Evolutionary conservation across 2,797 vertebrate species (phyloP).

Genomic region (Pantherophis alleghaniensis): DNA sequence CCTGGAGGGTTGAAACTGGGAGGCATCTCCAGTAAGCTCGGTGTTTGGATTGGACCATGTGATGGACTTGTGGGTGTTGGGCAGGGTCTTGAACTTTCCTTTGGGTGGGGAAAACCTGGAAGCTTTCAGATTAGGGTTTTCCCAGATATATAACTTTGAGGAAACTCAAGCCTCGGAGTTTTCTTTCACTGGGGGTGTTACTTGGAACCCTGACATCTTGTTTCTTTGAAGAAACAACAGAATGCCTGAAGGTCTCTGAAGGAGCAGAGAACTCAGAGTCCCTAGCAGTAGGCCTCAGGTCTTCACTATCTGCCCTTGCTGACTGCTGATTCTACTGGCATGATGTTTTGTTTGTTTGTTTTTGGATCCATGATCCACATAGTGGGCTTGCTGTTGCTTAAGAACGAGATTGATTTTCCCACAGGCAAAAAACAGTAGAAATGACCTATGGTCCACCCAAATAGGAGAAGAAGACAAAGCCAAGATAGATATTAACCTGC

Average conservation of each 20-base stretch:
- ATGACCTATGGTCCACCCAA: background rate
- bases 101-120: too few relatives aligned
- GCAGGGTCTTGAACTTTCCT: too few relatives aligned
- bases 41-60: too few relatives aligned
- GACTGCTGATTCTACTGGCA: background rate
- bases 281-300: background rate
- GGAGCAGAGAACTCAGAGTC: background rate
- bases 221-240: background rate
- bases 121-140: too few relatives aligned
- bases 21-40: too few relatives aligned
- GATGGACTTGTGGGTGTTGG: too few relatives aligned
- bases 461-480: background rate
- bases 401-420: background rate
- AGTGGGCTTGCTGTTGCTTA: background rate
- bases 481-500: background rate
- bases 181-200: too few relatives aligned
- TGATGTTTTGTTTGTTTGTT: background rate
- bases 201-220: background rate
- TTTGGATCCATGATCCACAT: background rate
- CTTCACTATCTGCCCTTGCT: background rate
- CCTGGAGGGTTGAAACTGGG: too few relatives aligned
- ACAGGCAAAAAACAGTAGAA: background rate
- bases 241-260: background rate
- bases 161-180: too few relatives aligned
- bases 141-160: too few relatives aligned